These are phyloP conservation scores for Xiphorhynchus elegans DNA, from an alignment of 2,113 vertebrate species.

Conservation along the genomic window DNA sequence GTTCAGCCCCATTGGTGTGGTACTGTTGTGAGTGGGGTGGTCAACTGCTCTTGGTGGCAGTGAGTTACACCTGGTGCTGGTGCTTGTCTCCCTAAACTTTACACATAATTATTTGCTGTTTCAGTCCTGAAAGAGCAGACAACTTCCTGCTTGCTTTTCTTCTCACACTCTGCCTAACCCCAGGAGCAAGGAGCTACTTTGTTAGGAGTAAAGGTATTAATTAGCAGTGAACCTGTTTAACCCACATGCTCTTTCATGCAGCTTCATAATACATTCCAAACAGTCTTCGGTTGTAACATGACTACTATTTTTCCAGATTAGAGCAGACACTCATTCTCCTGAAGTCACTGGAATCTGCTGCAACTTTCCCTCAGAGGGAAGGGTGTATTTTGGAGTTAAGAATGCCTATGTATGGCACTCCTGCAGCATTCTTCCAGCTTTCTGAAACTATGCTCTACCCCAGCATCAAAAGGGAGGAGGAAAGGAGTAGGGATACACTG, in stretches of 20 bases:
- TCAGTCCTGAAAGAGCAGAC: not conserved
- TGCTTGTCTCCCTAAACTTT: not conserved
- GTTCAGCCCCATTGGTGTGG: not conserved
- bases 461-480: not conserved
- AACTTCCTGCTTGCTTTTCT: constrained; percentile 31
- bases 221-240: constrained; percentile 41
- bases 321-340: not conserved
- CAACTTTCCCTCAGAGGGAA: not conserved
- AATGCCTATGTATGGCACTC: rapidly evolving
- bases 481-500: not conserved
- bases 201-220: constrained; percentile 41
- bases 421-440: not conserved
- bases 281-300: constrained; percentile 1
- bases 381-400: rapidly evolving
- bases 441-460: not conserved
- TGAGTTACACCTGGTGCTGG: not conserved
- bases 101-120: not conserved
- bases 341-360: not conserved
- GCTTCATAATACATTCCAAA: constrained; percentile 50
- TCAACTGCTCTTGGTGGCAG: rapidly evolving
- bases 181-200: not conserved
- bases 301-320: constrained; percentile 12
- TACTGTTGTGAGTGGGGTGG: rapidly evolving
- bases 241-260: constrained; percentile 7
- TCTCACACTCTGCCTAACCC: constrained; percentile 6